Conservation (phyloP, 2,797 vertebrate species). For the Thunnus albacares region DNA sequence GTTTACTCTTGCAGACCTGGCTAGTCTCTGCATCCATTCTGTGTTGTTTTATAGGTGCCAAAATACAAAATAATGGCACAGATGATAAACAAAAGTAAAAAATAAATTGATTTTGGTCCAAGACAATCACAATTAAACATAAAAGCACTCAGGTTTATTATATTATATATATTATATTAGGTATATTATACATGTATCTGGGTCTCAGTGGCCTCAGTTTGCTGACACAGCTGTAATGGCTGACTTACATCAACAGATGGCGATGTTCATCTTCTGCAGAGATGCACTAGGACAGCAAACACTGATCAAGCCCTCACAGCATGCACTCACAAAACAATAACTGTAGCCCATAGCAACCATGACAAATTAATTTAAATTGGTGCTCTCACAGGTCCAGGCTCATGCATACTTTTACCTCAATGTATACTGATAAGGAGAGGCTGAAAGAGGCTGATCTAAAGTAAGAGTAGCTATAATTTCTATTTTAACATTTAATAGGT, state of each 20-base stretch:
- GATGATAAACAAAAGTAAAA: neutral
- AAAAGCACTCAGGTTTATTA: no score
- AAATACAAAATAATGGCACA: neutral
- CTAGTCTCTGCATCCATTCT: neutral
- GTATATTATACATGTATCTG: neutral
- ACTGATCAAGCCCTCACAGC: neutral
- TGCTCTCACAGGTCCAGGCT: neutral
- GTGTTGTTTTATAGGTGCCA: neutral
- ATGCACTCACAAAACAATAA: neutral
- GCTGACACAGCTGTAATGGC: constrained; percentile 32
- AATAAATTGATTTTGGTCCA: neutral
- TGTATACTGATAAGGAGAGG: neutral
- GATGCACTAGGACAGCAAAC: neutral
- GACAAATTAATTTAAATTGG: neutral
- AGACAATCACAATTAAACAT: neutral
- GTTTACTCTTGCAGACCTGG: constrained; percentile 34
- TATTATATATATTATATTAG: neutral
- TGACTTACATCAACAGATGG: constrained; percentile 61
- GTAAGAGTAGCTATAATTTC: no score
- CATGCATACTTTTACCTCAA: neutral
- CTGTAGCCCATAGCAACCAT: neutral
- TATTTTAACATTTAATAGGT: neutral
- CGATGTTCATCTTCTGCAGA: constrained; percentile 45
- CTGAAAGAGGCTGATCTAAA: neutral
- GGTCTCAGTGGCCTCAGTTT: neutral